Evolutionary conservation across 2,888 invertebrate genomes (phyloP).

Genomic region (Leptinotarsa rubiginosa): DNA sequence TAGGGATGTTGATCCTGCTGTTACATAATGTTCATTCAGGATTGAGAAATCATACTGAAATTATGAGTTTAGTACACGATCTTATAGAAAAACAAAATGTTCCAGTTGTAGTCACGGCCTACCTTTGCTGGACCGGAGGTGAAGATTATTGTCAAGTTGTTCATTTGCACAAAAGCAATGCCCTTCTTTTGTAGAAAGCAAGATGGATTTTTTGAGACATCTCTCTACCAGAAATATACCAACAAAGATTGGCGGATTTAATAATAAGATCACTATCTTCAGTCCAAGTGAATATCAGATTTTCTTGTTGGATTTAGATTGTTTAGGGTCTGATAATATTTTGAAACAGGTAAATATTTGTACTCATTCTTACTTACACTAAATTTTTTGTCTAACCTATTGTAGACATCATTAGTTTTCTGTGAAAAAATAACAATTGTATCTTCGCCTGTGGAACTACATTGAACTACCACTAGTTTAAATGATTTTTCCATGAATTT

Average conservation of each 20-base stretch:
- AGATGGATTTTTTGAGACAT: not conserved
- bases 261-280: not conserved
- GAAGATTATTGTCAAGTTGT: conserved; percentile 16
- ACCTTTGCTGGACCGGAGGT: conserved; percentile 55
- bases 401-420: too few species aligned
- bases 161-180: not conserved
- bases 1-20: conserved; percentile 2
- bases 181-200: not conserved
- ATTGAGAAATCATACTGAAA: conserved; percentile 26
- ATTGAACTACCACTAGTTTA: too few species aligned
- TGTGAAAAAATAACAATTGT: too few species aligned
- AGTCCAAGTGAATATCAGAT: conserved; percentile 11
- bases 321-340: not conserved
- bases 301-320: conserved; percentile 4
- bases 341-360: conserved; percentile 6
- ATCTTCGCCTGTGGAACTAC: too few species aligned
- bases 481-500: too few species aligned
- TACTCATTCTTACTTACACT: not conserved
- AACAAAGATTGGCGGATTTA: not conserved
- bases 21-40: conserved; percentile 16
- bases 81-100: conserved; percentile 44
- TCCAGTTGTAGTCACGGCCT: conserved; percentile 48
- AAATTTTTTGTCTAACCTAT: too few species aligned
- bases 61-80: conserved; percentile 22
- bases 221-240: not conserved